Conservation (phyloP, 2,113 vertebrate genomes). For the Hippocampus zosterae region DNA sequence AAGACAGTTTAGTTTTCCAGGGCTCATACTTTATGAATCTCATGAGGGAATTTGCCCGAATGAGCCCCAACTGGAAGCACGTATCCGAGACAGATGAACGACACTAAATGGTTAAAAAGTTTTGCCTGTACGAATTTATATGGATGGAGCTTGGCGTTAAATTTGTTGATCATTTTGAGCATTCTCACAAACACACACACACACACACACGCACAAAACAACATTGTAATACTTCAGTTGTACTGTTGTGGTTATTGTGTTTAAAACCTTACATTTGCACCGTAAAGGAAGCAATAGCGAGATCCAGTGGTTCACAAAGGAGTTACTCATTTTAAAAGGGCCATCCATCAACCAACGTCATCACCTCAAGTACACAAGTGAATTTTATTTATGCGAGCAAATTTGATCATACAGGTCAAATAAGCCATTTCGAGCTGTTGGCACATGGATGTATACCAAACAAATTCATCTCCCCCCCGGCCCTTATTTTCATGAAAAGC, state of each 20-base stretch:
- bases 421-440: conserved; percentile 99
- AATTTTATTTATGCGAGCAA: conserved; percentile 98
- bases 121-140: neutral
- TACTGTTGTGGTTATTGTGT: too few relatives aligned
- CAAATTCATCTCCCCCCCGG: conserved; percentile 74
- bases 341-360: conserved; percentile 9
- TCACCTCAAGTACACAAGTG: conserved; percentile 91
- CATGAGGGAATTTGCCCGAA: neutral
- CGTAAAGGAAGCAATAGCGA: conserved; percentile 3
- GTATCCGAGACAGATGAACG: neutral
- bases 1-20: neutral
- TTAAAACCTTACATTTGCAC: neutral
- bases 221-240: too few relatives aligned
- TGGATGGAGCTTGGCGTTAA: neutral
- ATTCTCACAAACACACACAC: neutral
- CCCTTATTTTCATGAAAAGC: conserved; percentile 71
- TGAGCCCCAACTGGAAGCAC: too few relatives aligned
- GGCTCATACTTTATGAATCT: too few relatives aligned
- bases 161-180: neutral
- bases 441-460: conserved; percentile 99
- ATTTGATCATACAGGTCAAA: conserved; percentile 97
- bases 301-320: conserved; percentile 30
- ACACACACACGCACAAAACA: too few relatives aligned
- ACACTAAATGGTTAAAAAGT: neutral
- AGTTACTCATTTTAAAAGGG: neutral